Evolutionary conservation across 2,113 vertebrate species (phyloP), one percentile per base, ranked within the genome.

Genomic region (Neolamprologus cancellatus): DNA sequence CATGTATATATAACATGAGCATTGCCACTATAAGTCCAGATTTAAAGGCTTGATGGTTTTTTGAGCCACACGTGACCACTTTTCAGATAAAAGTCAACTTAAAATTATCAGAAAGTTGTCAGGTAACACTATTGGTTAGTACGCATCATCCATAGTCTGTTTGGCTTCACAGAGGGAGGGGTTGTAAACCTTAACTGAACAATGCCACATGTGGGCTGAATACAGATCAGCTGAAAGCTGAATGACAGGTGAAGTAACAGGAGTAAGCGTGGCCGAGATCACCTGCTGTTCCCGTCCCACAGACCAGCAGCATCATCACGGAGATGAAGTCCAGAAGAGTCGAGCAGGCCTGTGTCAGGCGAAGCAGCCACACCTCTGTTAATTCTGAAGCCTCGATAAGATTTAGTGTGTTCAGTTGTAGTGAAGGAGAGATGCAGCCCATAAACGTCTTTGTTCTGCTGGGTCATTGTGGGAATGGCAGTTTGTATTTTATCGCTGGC

Each of bases 211-310:
- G 36, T 25, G 13, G 64, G 36, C n/a, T 15, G 64, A 69, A 41
- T 41, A 23, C 64, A 23, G 64, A 69, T 69, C n/a, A 41, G 34
- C 7, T 44, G 7, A 15, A 44, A 41, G 34, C 7, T 44, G 7
- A 15, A 44, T 1, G 36, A 69, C 36, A 3, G 12, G 64, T 0
- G n/a, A 69, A 2, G n/a, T 41, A 20, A 66, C 18, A 20, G 6
- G 2, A 66, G n/a, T 66, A 13, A 39, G 6, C 0, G 32, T 5
- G 32, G 61, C 32, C 0, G 6, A 20, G 32, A 1, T 66, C 2
- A 66, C 32, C 18, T 20, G 61, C 3, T 36, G 32, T 2, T n/a
- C 18, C 59, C 59, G 0, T 36, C 59, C 59, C 32, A 64, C 59
- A 64, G 32, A 64, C 59, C 6, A 7, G 17, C 30, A 13, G 4